Evolutionary conservation across 2,797 vertebrate genomes (phyloP), one percentile per base, ranked within the genome.

Genomic region (Lophius americanus): DNA sequence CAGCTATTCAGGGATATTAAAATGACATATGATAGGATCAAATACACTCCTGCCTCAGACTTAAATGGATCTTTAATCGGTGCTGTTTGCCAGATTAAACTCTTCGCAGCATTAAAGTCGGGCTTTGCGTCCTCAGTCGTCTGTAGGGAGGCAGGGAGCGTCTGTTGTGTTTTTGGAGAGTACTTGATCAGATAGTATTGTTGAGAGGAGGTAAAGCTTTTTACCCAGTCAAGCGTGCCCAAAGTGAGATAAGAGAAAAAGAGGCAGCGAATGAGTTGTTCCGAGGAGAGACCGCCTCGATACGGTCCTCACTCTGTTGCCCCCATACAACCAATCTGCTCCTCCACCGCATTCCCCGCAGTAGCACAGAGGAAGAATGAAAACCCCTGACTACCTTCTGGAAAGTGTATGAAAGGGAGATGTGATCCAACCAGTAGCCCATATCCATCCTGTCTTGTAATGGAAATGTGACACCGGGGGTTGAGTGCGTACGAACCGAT

Each of bases 351-450:
- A 39, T 62, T 44, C 42, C 6, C 44, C 23, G 13, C 66, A 56
- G 64, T 73, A 54, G 49, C 54, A 51, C 56, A 64, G 60, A 70
- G 51, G 65, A 23, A 56, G 33, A 72, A 70, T 60, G 33, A 75
- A 74, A 77, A 49, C 14, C 51, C 69, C 35, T 48, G 67, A 68
- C 73, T 65, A 57, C 58, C 67, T 75, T 49, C 76, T 80, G 81
- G 80, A 84, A 88, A 88, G 82, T 76, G 76, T 66, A 86, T 79
- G 73, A 88, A 73, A 73, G 75, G 73, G 73, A 78, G 81, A 85
- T 85, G 75, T 67, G 85, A 86, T 80, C 70, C 78, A 70, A 58
- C 83, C 85, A 76, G 84, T 44, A 63, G 84, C 60, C 76, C 84
- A 61, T 79, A 78, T 84, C 82, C 70, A 84, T 74, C 84, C 75